Percentiles rank a stretch among this genome's conserved stretches.
Conservation (phyloP, 53 echinoderm and acorn worm species). For the Henricia sp. region DNA sequence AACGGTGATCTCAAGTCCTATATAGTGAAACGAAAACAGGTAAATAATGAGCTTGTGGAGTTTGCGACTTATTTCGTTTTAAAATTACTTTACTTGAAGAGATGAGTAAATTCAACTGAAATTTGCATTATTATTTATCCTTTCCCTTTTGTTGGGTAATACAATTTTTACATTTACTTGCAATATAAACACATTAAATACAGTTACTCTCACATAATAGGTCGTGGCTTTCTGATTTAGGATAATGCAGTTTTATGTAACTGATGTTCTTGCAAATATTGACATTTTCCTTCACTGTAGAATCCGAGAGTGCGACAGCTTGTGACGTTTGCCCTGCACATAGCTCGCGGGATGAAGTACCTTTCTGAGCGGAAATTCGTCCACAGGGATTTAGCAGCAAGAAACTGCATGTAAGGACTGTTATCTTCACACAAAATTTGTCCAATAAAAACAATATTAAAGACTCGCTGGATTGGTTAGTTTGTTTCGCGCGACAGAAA, state of each 20-base stretch:
- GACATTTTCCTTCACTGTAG: neutral
- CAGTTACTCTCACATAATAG: too few species aligned
- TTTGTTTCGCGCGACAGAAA: neutral
- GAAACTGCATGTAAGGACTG: slow-evolving; percentile 69
- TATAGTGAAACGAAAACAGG: slow-evolving; percentile 15
- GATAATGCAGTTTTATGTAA: too few species aligned
- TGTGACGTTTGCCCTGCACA: slow-evolving; percentile 36
- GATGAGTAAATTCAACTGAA: too few species aligned
- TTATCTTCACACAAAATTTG: too few species aligned
- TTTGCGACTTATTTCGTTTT: neutral
- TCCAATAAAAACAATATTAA: too few species aligned
- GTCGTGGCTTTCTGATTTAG: neutral
- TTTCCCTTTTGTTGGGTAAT: too few species aligned
- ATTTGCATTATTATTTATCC: too few species aligned
- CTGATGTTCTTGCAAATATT: too few species aligned
- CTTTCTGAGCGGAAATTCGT: slow-evolving; percentile 38
- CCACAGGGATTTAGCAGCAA: slow-evolving; percentile 57
- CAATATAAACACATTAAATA: neutral
- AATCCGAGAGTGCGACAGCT: slow-evolving; percentile 10
- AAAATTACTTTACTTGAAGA: neutral
- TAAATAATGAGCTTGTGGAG: neutral
- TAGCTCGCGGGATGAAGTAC: slow-evolving; percentile 53
- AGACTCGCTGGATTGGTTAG: too few species aligned
- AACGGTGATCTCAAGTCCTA: slow-evolving; percentile 48
- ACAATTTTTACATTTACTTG: neutral